These are phyloP conservation scores for Nothoprocta pentlandii DNA, from an alignment of 2,113 vertebrate genomes.

Conservation along the genomic window DNA sequence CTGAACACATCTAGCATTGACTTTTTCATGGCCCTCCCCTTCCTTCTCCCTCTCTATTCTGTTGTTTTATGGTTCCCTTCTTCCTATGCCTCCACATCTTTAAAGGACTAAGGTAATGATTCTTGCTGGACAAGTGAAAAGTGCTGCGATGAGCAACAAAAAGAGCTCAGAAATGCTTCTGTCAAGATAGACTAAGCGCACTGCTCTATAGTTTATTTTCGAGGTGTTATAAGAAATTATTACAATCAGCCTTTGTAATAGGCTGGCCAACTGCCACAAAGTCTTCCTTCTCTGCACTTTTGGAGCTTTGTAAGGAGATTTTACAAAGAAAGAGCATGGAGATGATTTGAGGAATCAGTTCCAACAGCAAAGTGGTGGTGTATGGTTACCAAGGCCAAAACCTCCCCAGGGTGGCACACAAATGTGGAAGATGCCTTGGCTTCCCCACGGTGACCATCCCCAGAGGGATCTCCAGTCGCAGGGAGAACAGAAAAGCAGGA, in stretches of 20 bases:
- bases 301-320: not conserved
- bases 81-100: not conserved
- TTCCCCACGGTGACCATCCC: rapidly evolving
- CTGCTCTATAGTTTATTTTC: not conserved
- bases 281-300: not conserved
- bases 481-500: not conserved
- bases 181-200: not conserved
- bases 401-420: not conserved
- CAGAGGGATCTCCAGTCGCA: rapidly evolving
- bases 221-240: not conserved
- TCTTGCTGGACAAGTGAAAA: not conserved
- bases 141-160: not conserved
- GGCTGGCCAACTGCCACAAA: not conserved
- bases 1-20: not conserved
- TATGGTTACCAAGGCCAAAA: not conserved
- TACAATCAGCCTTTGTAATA: not conserved
- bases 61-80: not conserved
- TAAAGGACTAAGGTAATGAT: not conserved
- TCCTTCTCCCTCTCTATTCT: not conserved
- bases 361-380: not conserved
- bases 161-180: not conserved
- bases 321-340: not conserved
- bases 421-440: rapidly evolving
- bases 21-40: not conserved
- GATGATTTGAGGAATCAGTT: not conserved